Percentiles rank a stretch among this genome's conserved stretches.
Conservation (phyloP, 2,888 invertebrate species). For the Micoletzkya japonica region DNA sequence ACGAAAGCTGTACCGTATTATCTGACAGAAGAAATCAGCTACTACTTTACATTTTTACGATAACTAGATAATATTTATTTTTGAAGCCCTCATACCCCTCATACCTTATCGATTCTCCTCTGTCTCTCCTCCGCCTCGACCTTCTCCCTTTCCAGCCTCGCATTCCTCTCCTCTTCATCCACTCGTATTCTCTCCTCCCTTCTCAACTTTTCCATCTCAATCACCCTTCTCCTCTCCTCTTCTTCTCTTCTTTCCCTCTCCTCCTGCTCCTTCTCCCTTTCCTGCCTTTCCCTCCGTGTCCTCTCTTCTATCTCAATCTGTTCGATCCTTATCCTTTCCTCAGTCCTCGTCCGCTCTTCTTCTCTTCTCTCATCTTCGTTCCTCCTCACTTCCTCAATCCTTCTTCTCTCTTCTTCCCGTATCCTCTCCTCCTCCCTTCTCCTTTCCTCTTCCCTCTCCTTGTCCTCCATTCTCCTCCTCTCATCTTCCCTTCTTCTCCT, state of each 20-base stretch:
- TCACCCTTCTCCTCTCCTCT: neutral
- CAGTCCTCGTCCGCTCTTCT: neutral
- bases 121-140: slow-evolving; percentile 23
- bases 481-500: slow-evolving; percentile 17
- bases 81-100: neutral
- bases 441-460: neutral
- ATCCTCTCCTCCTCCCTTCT: neutral
- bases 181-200: neutral
- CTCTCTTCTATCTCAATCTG: slow-evolving; percentile 6
- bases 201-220: neutral
- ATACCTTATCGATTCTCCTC: slow-evolving; percentile 25
- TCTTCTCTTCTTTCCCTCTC: neutral
- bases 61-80: too few species aligned
- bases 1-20: too few species aligned
- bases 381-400: neutral
- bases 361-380: neutral
- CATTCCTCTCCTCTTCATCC: slow-evolving; percentile 2
- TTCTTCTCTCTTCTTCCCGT: neutral
- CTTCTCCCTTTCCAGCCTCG: neutral
- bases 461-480: neutral
- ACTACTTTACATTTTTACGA: too few species aligned
- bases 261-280: neutral
- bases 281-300: slow-evolving; percentile 3
- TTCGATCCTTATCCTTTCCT: slow-evolving; percentile 1
- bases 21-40: too few species aligned